Base-by-base conservation (phyloP, 2,888 invertebrate genomes). In the Drosophila testacea region DNA sequence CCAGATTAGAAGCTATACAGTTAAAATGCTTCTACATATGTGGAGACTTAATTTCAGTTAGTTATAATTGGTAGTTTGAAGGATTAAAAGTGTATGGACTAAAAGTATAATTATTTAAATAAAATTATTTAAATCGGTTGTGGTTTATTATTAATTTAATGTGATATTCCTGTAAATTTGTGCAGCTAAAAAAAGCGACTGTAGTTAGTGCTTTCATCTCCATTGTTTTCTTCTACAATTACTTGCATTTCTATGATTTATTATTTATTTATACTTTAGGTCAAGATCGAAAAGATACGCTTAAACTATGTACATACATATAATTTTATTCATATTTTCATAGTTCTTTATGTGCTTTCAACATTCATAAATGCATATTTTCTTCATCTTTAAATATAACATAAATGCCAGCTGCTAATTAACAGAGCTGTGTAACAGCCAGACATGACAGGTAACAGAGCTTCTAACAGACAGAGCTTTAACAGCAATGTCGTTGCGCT, bases 401-500 rank as follows among this genome's bases (percentile, higher is more conserved):
- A 36, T 13, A 4, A n/a, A 16, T n/a, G 10, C 6, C 2, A 36
- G 16, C 11, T n/a, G 39, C 13, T 34, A 11, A 50, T 44, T 27
- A 44, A 44, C 44, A 44, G 27, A n/a, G n/a, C 11, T n/a, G n/a
- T 44, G 11, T 11, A 27, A 16, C 9, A 36, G 34, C 16, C 16
- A 10, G 22, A 42, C 11, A 7, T 34, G 22, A 11, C 3, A 30
- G 42, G 4, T 39, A 56, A 59, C 36, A 57, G 59, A 36, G 22
- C 28, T 46, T 7, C 1, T 55, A 36, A 48, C 13, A 22, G 11
- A 34, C 34, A 27, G 16, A 51, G 42, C 48, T 54, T 54, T 32
- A 16, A 44, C 55, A 41, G 41, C 32, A 13, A 27, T 16, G 51
- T 22, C 34, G 63, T 11, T 76, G 70, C 73, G 65, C 75, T 70